Conservation (phyloP, 2,113 vertebrate species). For the Strix aluco region DNA sequence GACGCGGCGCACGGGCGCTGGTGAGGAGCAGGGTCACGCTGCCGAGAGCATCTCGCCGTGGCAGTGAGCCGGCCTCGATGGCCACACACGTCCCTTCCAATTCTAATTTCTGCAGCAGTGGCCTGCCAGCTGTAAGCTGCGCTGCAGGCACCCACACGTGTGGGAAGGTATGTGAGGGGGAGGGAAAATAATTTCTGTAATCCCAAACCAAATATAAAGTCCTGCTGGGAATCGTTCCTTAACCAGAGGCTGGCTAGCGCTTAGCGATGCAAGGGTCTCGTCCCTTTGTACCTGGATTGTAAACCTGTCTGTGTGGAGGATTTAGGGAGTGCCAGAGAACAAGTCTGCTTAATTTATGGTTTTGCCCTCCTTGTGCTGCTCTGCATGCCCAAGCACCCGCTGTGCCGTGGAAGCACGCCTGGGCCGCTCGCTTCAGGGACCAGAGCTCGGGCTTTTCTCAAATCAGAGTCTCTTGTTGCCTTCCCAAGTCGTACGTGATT, state of each 20-base stretch:
- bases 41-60: too few relatives aligned
- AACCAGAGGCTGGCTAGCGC: rapidly evolving
- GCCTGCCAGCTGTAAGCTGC: neutral
- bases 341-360: neutral
- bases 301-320: neutral
- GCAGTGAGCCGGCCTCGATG: neutral
- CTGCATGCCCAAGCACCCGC: neutral
- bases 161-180: neutral
- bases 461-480: neutral
- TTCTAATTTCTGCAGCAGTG: neutral
- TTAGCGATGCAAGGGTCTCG: rapidly evolving
- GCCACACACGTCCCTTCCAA: neutral
- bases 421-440: rapidly evolving
- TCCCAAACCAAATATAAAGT: neutral
- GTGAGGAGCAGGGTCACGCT: rapidly evolving
- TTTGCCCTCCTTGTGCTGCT: neutral
- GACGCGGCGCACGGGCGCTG: neutral
- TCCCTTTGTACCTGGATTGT: neutral
- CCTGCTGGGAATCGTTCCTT: neutral
- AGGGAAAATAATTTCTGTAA: neutral
- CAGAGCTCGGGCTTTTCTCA: rapidly evolving
- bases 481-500: neutral
- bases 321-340: neutral
- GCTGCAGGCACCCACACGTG: neutral
- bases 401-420: neutral